Evolutionary conservation across 1,140 invertebrate genomes (phyloP).

Genomic region (Eciton burchellii): DNA sequence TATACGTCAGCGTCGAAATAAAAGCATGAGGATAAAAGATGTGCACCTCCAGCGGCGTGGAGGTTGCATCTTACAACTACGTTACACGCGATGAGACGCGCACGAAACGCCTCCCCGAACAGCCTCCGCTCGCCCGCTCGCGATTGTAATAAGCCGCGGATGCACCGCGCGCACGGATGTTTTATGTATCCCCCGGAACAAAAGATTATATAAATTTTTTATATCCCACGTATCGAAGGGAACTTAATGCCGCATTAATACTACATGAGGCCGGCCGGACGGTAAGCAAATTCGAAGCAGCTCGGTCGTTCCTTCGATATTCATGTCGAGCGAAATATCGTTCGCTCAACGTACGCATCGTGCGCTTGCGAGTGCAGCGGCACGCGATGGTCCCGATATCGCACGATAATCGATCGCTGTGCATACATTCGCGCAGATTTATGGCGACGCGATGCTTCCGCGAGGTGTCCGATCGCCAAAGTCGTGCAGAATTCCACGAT

Average conservation of each 20-base stretch:
- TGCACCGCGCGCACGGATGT: constrained; percentile 29
- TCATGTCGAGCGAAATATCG: constrained; percentile 42
- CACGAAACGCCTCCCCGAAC: constrained; percentile 14
- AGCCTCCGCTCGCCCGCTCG: constrained; percentile 14
- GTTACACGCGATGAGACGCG: constrained; percentile 1
- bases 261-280: constrained; percentile 54
- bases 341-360: constrained; percentile 13
- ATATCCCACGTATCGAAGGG: constrained; percentile 51
- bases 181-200: constrained; percentile 41
- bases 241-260: constrained; percentile 68
- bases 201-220: constrained; percentile 65
- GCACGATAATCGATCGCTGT: background rate
- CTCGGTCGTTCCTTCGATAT: constrained; percentile 38
- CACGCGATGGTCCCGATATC: background rate
- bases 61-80: constrained; percentile 25
- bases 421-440: too few relatives aligned
- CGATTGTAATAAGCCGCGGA: constrained; percentile 49
- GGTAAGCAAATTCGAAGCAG: constrained; percentile 49
- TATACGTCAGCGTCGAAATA: background rate
- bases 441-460: too few relatives aligned
- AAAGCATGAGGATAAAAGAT: constrained; percentile 7
- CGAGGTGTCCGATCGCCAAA: too few relatives aligned
- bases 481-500: too few relatives aligned
- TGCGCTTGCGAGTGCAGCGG: too few relatives aligned
- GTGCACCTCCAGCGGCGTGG: constrained; percentile 4